Base-by-base conservation (phyloP, 2,888 invertebrate species). In the Lysandra coridon region DNA sequence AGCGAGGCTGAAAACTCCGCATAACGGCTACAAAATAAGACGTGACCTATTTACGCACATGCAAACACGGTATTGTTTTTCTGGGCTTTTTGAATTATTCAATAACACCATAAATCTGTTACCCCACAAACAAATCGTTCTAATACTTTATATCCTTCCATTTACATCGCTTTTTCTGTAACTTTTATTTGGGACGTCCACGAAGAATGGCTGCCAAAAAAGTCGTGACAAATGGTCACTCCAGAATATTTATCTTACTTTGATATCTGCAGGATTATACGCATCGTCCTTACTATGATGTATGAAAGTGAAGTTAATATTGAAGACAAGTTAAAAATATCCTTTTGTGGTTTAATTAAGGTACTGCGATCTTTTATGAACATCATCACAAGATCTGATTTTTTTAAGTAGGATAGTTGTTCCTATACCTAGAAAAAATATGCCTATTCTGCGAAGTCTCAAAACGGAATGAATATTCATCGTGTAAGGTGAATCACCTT, bases 1-100 rank as follows among this genome's bases (percentile, higher is more conserved):
- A 62, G 7, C 62, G 64, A 78, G 78, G 78, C 40, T 78, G 30
- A 78, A 78, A 78, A 78, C 10, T 64, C 60, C 64, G 78, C 78
- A 78, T 23, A 44, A 57, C 76, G 17, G 30, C 57, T 75, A 76
- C 14, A 57, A 75, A 30, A 76, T 76, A 76, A 49, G 14, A 57
- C 76, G 57, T 57, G 76, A 57, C 76, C 76, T 53, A 76, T 3
- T 76, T 76, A 57, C 17, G 17, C 57, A 23, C 57, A 53, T 49
- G 33, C 57, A 76, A 57, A 57, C 53, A 33, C 33, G 33, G 30
- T 76, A 76, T 76, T 53, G 30, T 17, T 69, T 69, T 69, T 33
- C 69, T 12, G 69, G 12, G 33, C 17, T 69, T 69, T 33, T 37
- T 69, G 69, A 69, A 69, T 69, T 33, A 69, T 69, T 33, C 69